A percentile compares a stretch with the other conserved stretches of the same genome.
These are phyloP conservation scores for Trichonephila clavata DNA, from an alignment of 1,140 invertebrate species.

Conservation along the genomic window DNA sequence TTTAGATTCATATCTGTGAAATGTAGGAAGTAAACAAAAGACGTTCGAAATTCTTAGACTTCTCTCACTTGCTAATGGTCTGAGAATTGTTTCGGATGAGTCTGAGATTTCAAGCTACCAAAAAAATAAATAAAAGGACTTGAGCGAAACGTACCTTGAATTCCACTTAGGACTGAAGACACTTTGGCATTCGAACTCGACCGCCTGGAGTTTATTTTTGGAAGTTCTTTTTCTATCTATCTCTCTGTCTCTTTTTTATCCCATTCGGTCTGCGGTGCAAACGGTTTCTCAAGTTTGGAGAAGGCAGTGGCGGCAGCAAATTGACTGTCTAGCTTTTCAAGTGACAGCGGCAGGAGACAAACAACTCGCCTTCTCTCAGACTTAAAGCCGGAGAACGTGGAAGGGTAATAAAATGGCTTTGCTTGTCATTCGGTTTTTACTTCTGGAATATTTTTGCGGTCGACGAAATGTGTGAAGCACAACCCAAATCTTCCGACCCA, in stretches of 20 bases:
- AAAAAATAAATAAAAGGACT: not conserved
- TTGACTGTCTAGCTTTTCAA: constrained; percentile 30
- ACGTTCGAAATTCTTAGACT: no score
- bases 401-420: constrained; percentile 12
- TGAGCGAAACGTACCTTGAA: constrained; percentile 8
- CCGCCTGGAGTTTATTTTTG: constrained; percentile 5
- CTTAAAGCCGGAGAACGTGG: not conserved
- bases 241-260: no score
- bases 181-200: constrained; percentile 30
- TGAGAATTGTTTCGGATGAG: not conserved
- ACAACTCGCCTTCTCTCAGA: constrained; percentile 22
- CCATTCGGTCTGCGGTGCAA: not conserved
- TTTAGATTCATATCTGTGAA: no score
- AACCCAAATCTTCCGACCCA: not conserved
- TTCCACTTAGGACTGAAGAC: constrained; percentile 8
- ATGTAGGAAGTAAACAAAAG: no score
- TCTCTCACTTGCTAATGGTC: not conserved
- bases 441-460: constrained; percentile 17
- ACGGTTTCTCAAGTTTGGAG: constrained; percentile 5
- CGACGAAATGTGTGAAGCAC: not conserved
- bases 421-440: constrained; percentile 15
- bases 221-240: not conserved
- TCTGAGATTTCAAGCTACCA: not conserved
- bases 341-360: constrained; percentile 32
- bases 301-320: constrained; percentile 8